Evolutionary conservation across 2,888 invertebrate species (phyloP).

Genomic region (Tethea ocularis): DNA sequence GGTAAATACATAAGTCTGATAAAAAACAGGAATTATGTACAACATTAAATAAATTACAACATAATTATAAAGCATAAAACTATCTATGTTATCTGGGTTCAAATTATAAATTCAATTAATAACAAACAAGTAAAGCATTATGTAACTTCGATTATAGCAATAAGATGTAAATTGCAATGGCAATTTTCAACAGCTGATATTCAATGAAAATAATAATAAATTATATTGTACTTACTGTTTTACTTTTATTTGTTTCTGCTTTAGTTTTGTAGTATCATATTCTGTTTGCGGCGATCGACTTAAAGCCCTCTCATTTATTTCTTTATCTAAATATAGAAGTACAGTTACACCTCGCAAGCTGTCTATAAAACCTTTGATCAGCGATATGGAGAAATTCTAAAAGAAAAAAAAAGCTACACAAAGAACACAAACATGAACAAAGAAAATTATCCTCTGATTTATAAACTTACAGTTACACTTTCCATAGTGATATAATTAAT

Average conservation of each 20-base stretch:
- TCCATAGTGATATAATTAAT: conserved; percentile 50
- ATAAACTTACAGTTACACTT: conserved; percentile 56
- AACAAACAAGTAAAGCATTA: background rate
- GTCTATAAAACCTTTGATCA: conserved; percentile 89
- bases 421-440: conserved; percentile 34
- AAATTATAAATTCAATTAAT: background rate
- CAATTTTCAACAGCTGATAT: background rate
- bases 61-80: background rate
- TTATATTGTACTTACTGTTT: conserved; percentile 78
- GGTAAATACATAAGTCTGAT: background rate
- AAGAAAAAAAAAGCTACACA: conserved; percentile 54
- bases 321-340: conserved; percentile 90
- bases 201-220: background rate
- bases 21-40: background rate
- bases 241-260: conserved; percentile 73
- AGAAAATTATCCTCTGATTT: conserved; percentile 15
- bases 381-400: conserved; percentile 86
- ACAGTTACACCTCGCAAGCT: conserved; percentile 91
- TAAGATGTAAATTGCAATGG: conserved; percentile 3
- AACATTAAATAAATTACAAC: background rate
- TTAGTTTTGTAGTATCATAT: conserved; percentile 65
- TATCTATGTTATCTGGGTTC: background rate
- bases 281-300: conserved; percentile 82
- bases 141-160: background rate
- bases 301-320: conserved; percentile 86